Percentiles rank a stretch among this genome's conserved stretches.
phyloP scores from a whole-genome alignment of 2,888 invertebrate genomes.

The Penaeus monodon region DNA sequence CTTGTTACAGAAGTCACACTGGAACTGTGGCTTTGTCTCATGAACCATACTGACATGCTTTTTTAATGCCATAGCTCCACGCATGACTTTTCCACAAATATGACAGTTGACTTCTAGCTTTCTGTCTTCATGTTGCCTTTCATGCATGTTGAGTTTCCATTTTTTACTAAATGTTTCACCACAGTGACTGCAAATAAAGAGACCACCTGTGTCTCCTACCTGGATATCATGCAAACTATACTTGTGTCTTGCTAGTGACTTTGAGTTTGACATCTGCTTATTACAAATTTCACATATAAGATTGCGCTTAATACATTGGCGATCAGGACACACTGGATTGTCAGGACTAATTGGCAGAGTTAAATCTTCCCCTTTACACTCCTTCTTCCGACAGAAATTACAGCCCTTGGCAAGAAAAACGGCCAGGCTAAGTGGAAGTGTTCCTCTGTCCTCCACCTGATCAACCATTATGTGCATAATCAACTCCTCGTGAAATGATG shows the following conservation, averaged over 20 bases:
- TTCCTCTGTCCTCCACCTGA: conserved; percentile 53
- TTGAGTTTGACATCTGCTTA: conserved; percentile 65
- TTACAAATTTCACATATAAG: conserved; percentile 62
- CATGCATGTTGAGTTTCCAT: conserved; percentile 65
- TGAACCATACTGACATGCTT: conserved; percentile 64
- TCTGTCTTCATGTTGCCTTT: conserved; percentile 62
- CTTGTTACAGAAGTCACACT: conserved; percentile 59
- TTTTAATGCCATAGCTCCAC: conserved; percentile 63
- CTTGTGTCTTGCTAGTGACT: conserved; percentile 62
- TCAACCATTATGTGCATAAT: conserved; percentile 65
- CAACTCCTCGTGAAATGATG: conserved; percentile 62
- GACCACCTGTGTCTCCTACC: conserved; percentile 53
- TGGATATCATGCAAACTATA: conserved; percentile 64
- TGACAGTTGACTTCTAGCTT: conserved; percentile 59
- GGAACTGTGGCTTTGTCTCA: conserved; percentile 56
- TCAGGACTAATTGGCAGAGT: conserved; percentile 63
- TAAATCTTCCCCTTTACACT: conserved; percentile 63
- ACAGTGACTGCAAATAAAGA: conserved; percentile 64
- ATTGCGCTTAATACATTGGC: conserved; percentile 64
- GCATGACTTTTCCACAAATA: conserved; percentile 62
- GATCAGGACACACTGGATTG: conserved; percentile 65
- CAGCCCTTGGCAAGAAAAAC: conserved; percentile 64
- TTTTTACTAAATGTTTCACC: conserved; percentile 64
- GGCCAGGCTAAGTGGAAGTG: conserved; percentile 56
- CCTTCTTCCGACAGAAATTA: conserved; percentile 63